These are phyloP conservation scores for Serinus canaria DNA, from an alignment of 2,113 vertebrate genomes.

Conservation along the genomic window DNA sequence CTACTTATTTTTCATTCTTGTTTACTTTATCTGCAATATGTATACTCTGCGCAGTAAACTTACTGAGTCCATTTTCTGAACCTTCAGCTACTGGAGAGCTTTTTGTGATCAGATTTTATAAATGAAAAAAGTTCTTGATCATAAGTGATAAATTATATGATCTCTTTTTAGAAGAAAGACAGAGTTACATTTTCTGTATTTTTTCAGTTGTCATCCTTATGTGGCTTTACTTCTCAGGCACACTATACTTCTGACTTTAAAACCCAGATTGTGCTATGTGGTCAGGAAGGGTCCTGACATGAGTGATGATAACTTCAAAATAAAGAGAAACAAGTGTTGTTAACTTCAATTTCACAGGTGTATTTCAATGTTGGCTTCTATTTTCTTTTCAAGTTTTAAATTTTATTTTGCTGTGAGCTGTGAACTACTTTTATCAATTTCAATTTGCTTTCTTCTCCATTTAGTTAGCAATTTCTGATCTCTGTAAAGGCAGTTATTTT, in stretches of 20 bases:
- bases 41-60: neutral
- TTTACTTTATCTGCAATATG: neutral
- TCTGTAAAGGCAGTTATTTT: neutral
- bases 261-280: neutral
- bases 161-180: neutral
- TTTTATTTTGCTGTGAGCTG: neutral
- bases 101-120: neutral
- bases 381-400: neutral
- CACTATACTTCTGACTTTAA: neutral
- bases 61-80: neutral
- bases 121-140: neutral
- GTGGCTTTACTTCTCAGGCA: neutral
- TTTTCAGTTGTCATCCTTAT: neutral
- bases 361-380: neutral
- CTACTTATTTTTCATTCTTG: neutral
- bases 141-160: neutral
- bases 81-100: neutral
- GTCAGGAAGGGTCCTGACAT: neutral
- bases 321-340: neutral
- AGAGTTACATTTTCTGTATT: neutral
- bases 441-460: neutral
- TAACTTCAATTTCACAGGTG: neutral
- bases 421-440: neutral
- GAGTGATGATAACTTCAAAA: neutral
- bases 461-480: neutral